Conservation (phyloP, 2,888 invertebrate genomes). For the Ectemnius continuus region DNA sequence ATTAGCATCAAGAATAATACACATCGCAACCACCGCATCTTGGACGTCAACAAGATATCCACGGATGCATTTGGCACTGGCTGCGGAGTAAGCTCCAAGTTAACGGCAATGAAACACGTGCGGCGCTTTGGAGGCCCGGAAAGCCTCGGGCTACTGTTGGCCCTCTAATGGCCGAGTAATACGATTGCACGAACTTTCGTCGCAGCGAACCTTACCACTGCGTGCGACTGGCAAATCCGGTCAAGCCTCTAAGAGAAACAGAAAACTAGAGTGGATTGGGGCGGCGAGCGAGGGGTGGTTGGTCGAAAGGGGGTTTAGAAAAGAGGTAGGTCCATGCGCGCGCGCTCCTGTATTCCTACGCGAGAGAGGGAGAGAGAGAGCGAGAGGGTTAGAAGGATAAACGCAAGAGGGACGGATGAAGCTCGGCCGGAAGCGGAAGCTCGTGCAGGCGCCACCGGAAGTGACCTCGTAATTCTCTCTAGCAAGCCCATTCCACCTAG, state of each 20-base stretch:
- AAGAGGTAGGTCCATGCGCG: slow-evolving; percentile 4
- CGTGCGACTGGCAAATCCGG: slow-evolving; percentile 31
- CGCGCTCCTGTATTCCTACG: slow-evolving; percentile 36
- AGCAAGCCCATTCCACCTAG: slow-evolving; percentile 36
- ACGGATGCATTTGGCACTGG: no score
- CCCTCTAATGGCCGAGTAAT: slow-evolving; percentile 72
- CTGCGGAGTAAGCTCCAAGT: no score
- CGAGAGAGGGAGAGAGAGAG: slow-evolving; percentile 11
- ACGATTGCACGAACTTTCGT: slow-evolving; percentile 74
- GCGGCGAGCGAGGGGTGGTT: neutral
- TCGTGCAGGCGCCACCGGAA: slow-evolving; percentile 77
- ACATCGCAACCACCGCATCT: no score
- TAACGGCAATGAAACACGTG: no score
- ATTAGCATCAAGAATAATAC: no score
- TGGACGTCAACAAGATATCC: no score
- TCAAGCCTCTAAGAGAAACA: slow-evolving; percentile 13
- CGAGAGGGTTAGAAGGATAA: slow-evolving; percentile 37
- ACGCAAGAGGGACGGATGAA: slow-evolving; percentile 61
- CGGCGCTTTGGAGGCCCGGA: no score
- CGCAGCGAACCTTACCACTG: slow-evolving; percentile 43
- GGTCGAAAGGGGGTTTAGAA: slow-evolving; percentile 23
- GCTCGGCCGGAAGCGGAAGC: slow-evolving; percentile 76
- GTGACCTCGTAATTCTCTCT: slow-evolving; percentile 78
- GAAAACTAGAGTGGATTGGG: neutral
- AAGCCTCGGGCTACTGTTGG: no score